These are phyloP conservation scores for Actinia equina DNA, from an alignment of 64 coral and sea anemone genomes.

Conservation along the genomic window DNA sequence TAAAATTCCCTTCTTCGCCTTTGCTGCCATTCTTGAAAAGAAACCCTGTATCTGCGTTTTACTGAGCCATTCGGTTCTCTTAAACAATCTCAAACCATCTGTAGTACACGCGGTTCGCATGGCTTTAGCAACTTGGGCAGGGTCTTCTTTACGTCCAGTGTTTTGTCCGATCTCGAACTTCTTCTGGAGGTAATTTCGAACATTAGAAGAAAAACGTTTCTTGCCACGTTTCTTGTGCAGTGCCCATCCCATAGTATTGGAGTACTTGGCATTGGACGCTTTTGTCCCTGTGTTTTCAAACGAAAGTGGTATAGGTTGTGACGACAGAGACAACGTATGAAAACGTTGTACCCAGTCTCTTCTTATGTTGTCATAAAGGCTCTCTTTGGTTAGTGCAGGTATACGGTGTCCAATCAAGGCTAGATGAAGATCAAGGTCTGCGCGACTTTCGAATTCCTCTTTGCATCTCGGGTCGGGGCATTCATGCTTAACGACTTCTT, in stretches of 20 bases:
- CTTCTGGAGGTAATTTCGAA: slow-evolving; percentile 22
- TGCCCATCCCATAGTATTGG: slow-evolving; percentile 28
- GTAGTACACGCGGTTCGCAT: slow-evolving; percentile 28
- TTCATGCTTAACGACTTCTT: slow-evolving; percentile 17
- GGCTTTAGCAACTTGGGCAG: slow-evolving; percentile 36
- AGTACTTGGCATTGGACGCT: neutral
- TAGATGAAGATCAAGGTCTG: slow-evolving; percentile 43
- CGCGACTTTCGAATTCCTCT: slow-evolving; percentile 39
- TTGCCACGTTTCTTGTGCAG: slow-evolving; percentile 20
- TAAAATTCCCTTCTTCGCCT: neutral
- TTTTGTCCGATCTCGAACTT: slow-evolving; percentile 31
- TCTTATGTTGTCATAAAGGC: slow-evolving; percentile 32
- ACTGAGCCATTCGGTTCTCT: slow-evolving; percentile 35
- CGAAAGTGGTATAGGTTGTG: neutral
- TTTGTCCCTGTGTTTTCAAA: neutral
- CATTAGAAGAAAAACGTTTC: slow-evolving; percentile 6
- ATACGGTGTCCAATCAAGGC: slow-evolving; percentile 11
- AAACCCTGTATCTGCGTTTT: slow-evolving; percentile 22
- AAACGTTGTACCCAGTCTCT: slow-evolving; percentile 28
- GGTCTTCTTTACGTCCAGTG: slow-evolving; percentile 10
- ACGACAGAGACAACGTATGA: neutral
- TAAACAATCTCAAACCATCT: slow-evolving; percentile 24
- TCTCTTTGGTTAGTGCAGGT: neutral
- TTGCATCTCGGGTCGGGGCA: slow-evolving; percentile 36
- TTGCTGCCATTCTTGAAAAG: slow-evolving; percentile 34